phyloP scores from a whole-genome alignment of 2,888 invertebrate genomes.

The Cryptophagus acutangulus region DNA sequence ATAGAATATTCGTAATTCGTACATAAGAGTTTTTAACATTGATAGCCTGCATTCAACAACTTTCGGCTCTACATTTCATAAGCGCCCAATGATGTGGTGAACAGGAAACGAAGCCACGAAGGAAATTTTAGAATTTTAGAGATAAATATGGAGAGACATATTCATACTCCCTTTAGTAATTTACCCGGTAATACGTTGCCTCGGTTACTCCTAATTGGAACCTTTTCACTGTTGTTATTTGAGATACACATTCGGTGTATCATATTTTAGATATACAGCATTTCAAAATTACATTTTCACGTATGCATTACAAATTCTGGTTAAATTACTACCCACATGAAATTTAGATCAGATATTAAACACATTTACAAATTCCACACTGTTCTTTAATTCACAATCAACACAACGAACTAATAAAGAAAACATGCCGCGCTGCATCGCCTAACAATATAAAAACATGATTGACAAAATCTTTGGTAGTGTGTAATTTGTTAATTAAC shows the following conservation, averaged over 20 bases:
- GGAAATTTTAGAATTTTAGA: constrained; percentile 5
- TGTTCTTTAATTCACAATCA: background rate
- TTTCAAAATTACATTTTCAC: constrained; percentile 13
- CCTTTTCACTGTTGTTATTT: constrained; percentile 42
- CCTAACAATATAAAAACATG: too few species aligned
- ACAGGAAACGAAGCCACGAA: too few species aligned
- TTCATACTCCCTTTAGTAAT: constrained; percentile 20
- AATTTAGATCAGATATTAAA: constrained; percentile 5
- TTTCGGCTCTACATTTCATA: too few species aligned
- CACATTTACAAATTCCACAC: background rate
- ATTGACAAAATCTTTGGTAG: constrained; percentile 1
- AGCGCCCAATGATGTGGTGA: too few species aligned
- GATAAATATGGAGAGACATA: constrained; percentile 5
- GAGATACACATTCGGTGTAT: constrained; percentile 34
- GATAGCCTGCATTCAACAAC: too few species aligned
- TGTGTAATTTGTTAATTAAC: constrained; percentile 29
- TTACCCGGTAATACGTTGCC: constrained; percentile 31
- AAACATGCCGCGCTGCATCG: too few species aligned
- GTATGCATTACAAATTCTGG: background rate
- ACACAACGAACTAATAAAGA: too few species aligned
- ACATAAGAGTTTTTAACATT: too few species aligned
- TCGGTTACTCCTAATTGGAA: constrained; percentile 43
- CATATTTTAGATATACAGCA: constrained; percentile 25
- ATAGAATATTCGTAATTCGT: too few species aligned
- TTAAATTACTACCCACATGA: constrained; percentile 4